Base-by-base conservation (phyloP, 2,888 invertebrate genomes). In the Lasioglossum zephyrum region DNA sequence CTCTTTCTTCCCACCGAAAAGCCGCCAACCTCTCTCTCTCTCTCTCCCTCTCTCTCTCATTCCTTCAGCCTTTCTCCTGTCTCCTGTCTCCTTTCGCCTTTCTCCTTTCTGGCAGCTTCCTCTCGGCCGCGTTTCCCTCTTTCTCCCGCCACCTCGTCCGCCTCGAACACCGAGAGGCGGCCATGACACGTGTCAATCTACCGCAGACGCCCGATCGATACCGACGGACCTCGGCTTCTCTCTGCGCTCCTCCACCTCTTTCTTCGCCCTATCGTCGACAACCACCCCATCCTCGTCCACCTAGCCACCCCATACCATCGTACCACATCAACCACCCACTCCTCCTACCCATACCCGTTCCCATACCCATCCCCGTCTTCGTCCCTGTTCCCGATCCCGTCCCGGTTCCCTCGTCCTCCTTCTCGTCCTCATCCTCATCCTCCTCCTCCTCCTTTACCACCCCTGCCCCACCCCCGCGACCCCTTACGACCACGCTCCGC, bases 161-260 rank as follows among this genome's bases (percentile, higher is more conserved):
- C 87, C 87, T 86, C 86, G 86, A 87, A 88, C 89, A 90, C 89
- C 90, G 90, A 88, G 92, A 93, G 94, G 94, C 95, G 93, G 95
- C 95, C 95, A 95, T 95, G 95, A 95, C 95, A 95, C 95, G 95
- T 95, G 95, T 95, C 95, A 95, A 95, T 95, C 95, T 95, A 94
- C 95, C 94, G 94, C 95, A 95, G 94, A 95, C 94, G 93, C 94
- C 92, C 93, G 95, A 95, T 95, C 95, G 95, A 95, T 95, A 94
- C 95, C 93, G 93, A 94, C 94, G 94, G 94, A 94, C 94, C 93
- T 92, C 91, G 92, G 90, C 91, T 92, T 92, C 92, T 89, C 90
- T 88, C 91, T 90, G 81, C 88, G 81, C 89, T 90, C 85, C 90
- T 86, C 91, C 90, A 85, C 88, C 87, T 87, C 89, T 90, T 91